phyloP scores from a whole-genome alignment of 2,888 invertebrate species.

The Listrodromus nycthemerus region DNA sequence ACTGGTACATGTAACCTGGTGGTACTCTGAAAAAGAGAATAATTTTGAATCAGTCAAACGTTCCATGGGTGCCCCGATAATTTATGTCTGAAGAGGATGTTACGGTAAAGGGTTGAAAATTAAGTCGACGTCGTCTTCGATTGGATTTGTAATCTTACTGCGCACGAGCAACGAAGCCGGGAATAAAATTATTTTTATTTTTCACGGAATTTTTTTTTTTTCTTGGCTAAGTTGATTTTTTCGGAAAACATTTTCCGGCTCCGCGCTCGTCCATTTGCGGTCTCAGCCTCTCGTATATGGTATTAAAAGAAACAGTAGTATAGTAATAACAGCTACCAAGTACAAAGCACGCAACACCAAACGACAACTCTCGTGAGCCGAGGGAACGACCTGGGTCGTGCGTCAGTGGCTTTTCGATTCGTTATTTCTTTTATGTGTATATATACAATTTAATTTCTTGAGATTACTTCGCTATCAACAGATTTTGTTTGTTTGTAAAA shows the following conservation, averaged over 20 bases:
- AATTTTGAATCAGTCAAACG: constrained; percentile 10
- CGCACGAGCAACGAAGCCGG: constrained; percentile 52
- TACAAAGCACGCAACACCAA: constrained; percentile 67
- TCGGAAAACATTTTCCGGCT: constrained; percentile 36
- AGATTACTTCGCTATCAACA: constrained; percentile 24
- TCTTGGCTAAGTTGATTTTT: neutral
- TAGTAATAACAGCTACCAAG: constrained; percentile 62
- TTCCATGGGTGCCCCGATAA: neutral
- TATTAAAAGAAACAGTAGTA: constrained; percentile 42
- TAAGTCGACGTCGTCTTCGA: constrained; percentile 20
- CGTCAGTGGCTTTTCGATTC: constrained; percentile 55
- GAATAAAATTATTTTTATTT: constrained; percentile 16
- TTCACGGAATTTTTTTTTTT: neutral
- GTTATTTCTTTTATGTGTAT: constrained; percentile 16
- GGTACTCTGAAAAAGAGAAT: constrained; percentile 87
- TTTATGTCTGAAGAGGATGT: constrained; percentile 37
- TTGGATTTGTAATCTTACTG: constrained; percentile 37
- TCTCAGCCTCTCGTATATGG: constrained; percentile 40
- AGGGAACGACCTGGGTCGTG: constrained; percentile 65
- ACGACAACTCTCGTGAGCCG: constrained; percentile 66
- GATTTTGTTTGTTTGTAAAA: constrained; percentile 34
- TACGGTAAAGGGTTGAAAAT: constrained; percentile 20
- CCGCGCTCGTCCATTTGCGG: constrained; percentile 40
- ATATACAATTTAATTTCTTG: constrained; percentile 9
- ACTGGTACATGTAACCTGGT: constrained; percentile 92